Evolutionary conservation across 2,888 invertebrate genomes (phyloP).

Genomic region (Homarus gammarus): DNA sequence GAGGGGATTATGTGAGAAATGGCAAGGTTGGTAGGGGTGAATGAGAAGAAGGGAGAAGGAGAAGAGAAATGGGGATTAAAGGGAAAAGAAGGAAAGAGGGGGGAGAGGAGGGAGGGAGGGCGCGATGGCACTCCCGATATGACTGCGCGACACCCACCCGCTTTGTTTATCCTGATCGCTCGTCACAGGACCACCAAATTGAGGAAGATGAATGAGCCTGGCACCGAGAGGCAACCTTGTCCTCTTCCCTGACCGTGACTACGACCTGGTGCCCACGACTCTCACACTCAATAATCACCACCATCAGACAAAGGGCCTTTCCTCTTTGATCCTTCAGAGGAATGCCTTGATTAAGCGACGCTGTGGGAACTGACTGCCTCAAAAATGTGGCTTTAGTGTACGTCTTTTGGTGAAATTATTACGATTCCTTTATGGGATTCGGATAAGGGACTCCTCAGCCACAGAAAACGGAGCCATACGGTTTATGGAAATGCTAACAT

Average conservation of each 20-base stretch:
- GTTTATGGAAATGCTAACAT: constrained; percentile 60
- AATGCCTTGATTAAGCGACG: neutral
- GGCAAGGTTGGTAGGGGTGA: neutral
- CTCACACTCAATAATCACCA: neutral
- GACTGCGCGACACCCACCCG: constrained; percentile 48
- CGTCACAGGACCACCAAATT: constrained; percentile 64
- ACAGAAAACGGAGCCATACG: constrained; percentile 48
- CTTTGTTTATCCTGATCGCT: constrained; percentile 68
- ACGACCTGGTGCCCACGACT: neutral
- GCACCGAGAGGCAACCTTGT: constrained; percentile 23
- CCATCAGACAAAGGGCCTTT: neutral
- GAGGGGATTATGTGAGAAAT: constrained; percentile 1
- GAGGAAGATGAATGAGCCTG: constrained; percentile 62
- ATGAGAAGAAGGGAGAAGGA: neutral
- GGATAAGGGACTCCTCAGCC: neutral
- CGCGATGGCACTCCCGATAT: constrained; percentile 51
- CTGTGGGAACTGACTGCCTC: neutral
- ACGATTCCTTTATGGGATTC: neutral
- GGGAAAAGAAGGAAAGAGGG: constrained; percentile 25
- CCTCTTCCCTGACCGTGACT: constrained; percentile 7
- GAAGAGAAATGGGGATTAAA: constrained; percentile 22
- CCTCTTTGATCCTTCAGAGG: no score
- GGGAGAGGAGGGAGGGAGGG: constrained; percentile 4
- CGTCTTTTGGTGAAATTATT: neutral
- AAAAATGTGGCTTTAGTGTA: neutral